These are phyloP conservation scores for Stenopsyche tienmushanensis DNA, from an alignment of 1,140 invertebrate species.

Conservation along the genomic window DNA sequence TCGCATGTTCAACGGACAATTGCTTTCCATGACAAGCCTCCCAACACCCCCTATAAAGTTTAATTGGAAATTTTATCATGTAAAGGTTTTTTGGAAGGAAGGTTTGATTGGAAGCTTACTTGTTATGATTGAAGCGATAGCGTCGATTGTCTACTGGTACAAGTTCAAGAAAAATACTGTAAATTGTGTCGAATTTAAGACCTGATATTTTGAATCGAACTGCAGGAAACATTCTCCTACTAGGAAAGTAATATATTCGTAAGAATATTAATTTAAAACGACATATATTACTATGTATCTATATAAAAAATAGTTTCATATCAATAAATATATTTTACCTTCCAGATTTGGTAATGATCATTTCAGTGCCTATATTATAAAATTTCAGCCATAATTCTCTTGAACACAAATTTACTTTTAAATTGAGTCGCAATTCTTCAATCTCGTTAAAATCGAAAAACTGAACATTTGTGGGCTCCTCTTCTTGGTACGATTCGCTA, in stretches of 20 bases:
- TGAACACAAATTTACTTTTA: slow-evolving; percentile 12
- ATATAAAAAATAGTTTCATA: no score
- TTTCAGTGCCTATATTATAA: slow-evolving; percentile 24
- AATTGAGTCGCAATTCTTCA: background rate
- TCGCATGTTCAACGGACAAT: background rate
- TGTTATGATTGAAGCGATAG: background rate
- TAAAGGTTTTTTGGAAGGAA: background rate
- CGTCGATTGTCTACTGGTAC: slow-evolving; percentile 6
- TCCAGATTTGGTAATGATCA: slow-evolving; percentile 27
- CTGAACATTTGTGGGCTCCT: background rate
- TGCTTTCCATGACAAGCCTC: background rate
- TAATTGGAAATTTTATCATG: background rate
- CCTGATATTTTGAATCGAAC: slow-evolving; percentile 11
- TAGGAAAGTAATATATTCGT: no score
- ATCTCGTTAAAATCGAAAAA: slow-evolving; percentile 2
- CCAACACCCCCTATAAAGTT: slow-evolving; percentile 19
- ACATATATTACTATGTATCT: no score
- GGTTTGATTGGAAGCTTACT: slow-evolving; percentile 1
- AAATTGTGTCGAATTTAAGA: background rate
- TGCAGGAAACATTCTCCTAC: slow-evolving; percentile 25
- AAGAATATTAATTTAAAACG: no score
- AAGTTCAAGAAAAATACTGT: slow-evolving; percentile 20
- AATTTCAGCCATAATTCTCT: slow-evolving; percentile 23
- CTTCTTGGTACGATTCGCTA: background rate
- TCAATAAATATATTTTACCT: no score